Evolutionary conservation across 2,888 invertebrate genomes (phyloP), one percentile per base, ranked within the genome.

Genomic region (Netelia fuscicornis): DNA sequence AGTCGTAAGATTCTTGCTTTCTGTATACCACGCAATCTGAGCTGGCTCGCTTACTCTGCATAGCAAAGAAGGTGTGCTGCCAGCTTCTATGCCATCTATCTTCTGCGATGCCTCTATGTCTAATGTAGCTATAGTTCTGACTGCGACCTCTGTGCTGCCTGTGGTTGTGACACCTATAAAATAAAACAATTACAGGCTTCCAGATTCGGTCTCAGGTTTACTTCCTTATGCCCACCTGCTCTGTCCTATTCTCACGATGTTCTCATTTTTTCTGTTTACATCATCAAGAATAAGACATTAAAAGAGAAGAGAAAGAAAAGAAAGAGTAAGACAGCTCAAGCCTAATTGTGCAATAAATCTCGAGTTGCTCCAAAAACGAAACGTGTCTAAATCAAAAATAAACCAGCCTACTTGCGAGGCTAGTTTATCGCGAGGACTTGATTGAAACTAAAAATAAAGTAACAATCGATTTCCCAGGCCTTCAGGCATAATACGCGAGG

Each of bases 21-120:
- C 94, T 79, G 94, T 94, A 60, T 94, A 95, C 96, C 96, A 96
- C 94, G 95, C 95, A 86, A 95, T 94, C 58, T 94, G 93, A 87
- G 95, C 94, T 65, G 94, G 93, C 88, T 94, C 94, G 86, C 93
- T 93, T 10, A 95, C 94, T 88, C 94, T 94, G 89, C 96, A 96
- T 86, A 94, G 94, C 48, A 96, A 90, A 20, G 95, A 91, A 10
- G 93, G 93, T 2, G 93, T 93, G 79, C 92, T 94, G 13, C 91
- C 93, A 9, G 93, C 92, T 83, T 93, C 93, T 48, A 94, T 92
- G 13, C 91, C 92, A 20, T 91, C 89, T 23, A 90, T 84, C 80
- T 90, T 86, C 81, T 94, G 93, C 0, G 93, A 93, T 10, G 90
- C 90, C 30, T 86, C 86, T 75, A 93, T 92, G 23, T 90, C 91